These are phyloP conservation scores for Turritopsis dohrnii DNA, from an alignment of 30 jellyfish, hydroid and myxozoan species.

Conservation along the genomic window DNA sequence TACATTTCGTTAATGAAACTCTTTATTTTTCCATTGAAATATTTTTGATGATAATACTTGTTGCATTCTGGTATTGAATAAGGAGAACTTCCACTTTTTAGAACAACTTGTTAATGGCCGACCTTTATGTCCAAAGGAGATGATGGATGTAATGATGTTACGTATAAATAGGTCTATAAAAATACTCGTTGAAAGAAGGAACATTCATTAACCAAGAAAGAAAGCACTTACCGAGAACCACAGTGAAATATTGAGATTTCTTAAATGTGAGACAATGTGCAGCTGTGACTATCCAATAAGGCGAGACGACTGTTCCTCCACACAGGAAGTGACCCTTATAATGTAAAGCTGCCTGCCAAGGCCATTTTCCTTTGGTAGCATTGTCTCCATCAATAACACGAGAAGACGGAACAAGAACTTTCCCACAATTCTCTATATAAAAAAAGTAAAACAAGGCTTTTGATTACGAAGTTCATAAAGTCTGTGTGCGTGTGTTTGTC, in stretches of 20 bases:
- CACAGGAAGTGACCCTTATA: constrained; percentile 45
- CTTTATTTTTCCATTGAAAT: no score
- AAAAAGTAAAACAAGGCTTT: background rate
- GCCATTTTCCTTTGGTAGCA: constrained; percentile 70
- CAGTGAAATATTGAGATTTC: constrained; percentile 2
- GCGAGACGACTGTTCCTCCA: constrained; percentile 72
- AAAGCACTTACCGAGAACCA: constrained; percentile 8
- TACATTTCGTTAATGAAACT: no score
- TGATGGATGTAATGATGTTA: background rate
- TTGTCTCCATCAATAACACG: constrained; percentile 46
- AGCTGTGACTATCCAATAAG: constrained; percentile 59
- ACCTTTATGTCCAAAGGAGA: no score
- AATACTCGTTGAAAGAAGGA: background rate
- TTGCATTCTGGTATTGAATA: no score
- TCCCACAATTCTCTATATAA: background rate
- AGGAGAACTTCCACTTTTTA: no score
- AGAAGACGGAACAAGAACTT: background rate
- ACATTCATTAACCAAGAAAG: background rate
- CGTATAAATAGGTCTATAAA: no score
- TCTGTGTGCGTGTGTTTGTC: no score
- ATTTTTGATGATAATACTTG: no score
- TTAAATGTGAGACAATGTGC: constrained; percentile 59
- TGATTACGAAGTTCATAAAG: no score
- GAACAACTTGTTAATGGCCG: no score
- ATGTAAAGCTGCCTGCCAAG: constrained; percentile 83